Evolutionary conservation across 1,140 invertebrate genomes (phyloP).

Genomic region (Drosophila gunungcola): DNA sequence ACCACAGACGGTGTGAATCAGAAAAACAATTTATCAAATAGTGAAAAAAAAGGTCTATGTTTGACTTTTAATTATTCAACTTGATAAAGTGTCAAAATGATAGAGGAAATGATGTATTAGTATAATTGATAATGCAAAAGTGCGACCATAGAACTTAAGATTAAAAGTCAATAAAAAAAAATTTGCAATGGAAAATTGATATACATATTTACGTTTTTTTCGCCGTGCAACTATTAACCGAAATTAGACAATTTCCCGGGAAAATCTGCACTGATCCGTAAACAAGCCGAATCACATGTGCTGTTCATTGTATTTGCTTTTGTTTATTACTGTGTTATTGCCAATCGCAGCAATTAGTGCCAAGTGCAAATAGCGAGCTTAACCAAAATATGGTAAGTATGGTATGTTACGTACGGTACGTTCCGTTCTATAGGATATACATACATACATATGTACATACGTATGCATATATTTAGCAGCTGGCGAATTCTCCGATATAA

Average conservation of each 20-base stretch:
- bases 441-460: not conserved
- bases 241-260: slow-evolving; percentile 27
- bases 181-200: not conserved
- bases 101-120: not conserved
- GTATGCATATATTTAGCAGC: not conserved
- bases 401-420: not conserved
- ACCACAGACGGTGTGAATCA: slow-evolving; percentile 13
- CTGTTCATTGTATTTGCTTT: slow-evolving; percentile 10
- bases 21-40: slow-evolving; percentile 6
- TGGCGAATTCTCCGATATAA: slow-evolving; percentile 4
- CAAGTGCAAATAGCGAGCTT: slow-evolving; percentile 8
- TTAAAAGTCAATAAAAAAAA: too few relatives aligned
- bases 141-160: too few relatives aligned
- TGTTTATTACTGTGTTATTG: slow-evolving; percentile 27
- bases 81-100: not conserved
- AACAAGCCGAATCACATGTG: slow-evolving; percentile 17
- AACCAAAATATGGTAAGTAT: not conserved
- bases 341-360: slow-evolving; percentile 26
- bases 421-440: too few relatives aligned
- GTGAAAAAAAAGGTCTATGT: not conserved
- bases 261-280: slow-evolving; percentile 19
- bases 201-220: not conserved
- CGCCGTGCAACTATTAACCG: slow-evolving; percentile 6
- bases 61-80: slow-evolving; percentile 20
- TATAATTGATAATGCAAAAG: too few relatives aligned